Evolutionary conservation across 2,888 invertebrate species (phyloP).

Genomic region (Reticulitermes lucifugus): DNA sequence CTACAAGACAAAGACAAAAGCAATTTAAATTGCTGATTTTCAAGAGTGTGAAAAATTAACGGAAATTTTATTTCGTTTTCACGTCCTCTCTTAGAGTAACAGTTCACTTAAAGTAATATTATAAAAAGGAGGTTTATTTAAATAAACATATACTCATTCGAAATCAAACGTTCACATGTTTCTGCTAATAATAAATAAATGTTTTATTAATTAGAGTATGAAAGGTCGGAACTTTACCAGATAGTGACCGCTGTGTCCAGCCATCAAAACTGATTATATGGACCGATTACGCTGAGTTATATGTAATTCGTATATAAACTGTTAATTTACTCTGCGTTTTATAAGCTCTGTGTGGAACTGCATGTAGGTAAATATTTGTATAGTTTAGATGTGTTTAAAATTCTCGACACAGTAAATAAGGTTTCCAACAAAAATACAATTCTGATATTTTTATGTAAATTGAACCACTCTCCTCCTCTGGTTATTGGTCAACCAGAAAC

Average conservation of each 20-base stretch:
- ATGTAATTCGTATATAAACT: constrained; percentile 6
- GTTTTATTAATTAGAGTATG: constrained; percentile 13
- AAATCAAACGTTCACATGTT: not conserved
- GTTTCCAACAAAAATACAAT: constrained; percentile 35
- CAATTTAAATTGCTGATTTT: too few relatives aligned
- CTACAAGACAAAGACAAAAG: too few relatives aligned
- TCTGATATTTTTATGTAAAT: constrained; percentile 33
- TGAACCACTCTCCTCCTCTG: not conserved
- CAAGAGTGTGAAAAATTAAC: too few relatives aligned
- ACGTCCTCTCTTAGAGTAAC: too few relatives aligned
- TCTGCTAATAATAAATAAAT: constrained; percentile 22
- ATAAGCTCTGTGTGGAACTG: constrained; percentile 22
- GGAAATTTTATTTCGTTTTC: too few relatives aligned
- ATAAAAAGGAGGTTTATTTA: too few relatives aligned
- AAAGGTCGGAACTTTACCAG: not conserved
- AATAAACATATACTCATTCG: too few relatives aligned
- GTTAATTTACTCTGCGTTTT: constrained; percentile 15
- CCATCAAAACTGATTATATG: constrained; percentile 26
- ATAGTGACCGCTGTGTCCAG: constrained; percentile 13
- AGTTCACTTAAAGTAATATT: too few relatives aligned
- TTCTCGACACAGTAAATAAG: constrained; percentile 23
- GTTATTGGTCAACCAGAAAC: not conserved
- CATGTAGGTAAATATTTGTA: constrained; percentile 37
- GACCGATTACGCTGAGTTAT: not conserved
- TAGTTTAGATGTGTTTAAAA: constrained; percentile 40